These are phyloP conservation scores for Diplodus sargus DNA, from an alignment of 2,797 vertebrate genomes.

Conservation along the genomic window DNA sequence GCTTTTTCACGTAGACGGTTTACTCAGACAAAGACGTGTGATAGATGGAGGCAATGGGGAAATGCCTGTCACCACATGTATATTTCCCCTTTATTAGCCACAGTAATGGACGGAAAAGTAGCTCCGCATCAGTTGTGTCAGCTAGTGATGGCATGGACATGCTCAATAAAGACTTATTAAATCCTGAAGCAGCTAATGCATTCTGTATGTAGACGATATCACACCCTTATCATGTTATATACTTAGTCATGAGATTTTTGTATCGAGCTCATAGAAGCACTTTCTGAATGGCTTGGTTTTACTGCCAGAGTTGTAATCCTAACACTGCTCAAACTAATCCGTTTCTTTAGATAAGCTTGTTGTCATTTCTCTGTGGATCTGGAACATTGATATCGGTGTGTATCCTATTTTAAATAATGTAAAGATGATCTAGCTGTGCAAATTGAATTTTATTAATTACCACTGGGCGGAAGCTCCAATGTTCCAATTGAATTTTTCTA, in stretches of 20 bases:
- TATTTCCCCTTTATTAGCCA: conserved; percentile 31
- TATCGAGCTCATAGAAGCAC: conserved; percentile 62
- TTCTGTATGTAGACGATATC: conserved; percentile 50
- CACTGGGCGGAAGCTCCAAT: conserved; percentile 33
- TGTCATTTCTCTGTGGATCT: conserved; percentile 48
- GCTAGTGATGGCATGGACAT: conserved; percentile 14
- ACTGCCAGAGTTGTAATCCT: conserved; percentile 62
- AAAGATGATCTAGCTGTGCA: conserved; percentile 45
- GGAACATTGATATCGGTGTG: conserved; percentile 39
- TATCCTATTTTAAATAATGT: conserved; percentile 40
- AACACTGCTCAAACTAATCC: conserved; percentile 37
- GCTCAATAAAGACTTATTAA: conserved; percentile 45
- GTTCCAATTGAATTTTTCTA: conserved; percentile 38
- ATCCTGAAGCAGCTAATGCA: conserved; percentile 56
- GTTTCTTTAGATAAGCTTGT: conserved; percentile 41
- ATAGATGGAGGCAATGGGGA: conserved; percentile 21
- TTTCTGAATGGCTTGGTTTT: conserved; percentile 56
- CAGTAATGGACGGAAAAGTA: conserved; percentile 46
- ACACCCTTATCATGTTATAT: conserved; percentile 22
- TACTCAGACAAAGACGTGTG: conserved; percentile 26
- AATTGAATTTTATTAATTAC: conserved; percentile 39
- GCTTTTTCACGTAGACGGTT: conserved; percentile 40
- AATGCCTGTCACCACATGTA: conserved; percentile 24
- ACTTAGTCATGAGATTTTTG: conserved; percentile 57
- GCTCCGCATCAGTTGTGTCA: conserved; percentile 25